Base-by-base conservation (phyloP, 2,113 vertebrate species). In the Hypocryptadius cinnamomeus region DNA sequence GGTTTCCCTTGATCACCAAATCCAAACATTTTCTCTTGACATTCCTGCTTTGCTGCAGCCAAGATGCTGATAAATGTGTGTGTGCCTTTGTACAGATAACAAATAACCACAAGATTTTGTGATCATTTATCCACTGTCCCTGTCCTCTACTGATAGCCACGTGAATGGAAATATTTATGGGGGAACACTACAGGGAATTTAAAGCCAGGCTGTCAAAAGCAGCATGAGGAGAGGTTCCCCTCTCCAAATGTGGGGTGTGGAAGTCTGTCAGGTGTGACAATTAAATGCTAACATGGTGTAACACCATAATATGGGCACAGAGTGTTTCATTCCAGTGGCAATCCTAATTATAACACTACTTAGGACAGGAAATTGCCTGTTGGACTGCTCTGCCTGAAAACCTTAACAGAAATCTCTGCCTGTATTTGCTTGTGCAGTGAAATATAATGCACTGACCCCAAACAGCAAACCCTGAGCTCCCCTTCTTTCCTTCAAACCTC, bases 311-410 rank as follows among this genome's bases (percentile, higher is more conserved):
- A 65, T 24, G 69, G 89, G 91, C 90, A 91, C 94, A 83, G 65
- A 39, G 69, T 57, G 87, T 88, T 94, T 96, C 95, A 94, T 96
- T 96, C 93, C 93, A 96, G 87, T 94, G 91, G 96, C 93, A 93
- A 74, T 86, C 91, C 95, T 96, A 95, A 96, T 96, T 94, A 96
- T 85, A 85, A 94, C 85, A 83, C 89, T 91, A 50, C 90, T 93
- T 81, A 92, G 81, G 39, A 47, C 85, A 95, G 85, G 89, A 94
- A 95, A 94, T 91, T 92, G 92, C 84, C 94, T 78, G 59, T 87
- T 95, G 77, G 93, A 77, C 83, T 79, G 42, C 79, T 80, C 74
- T 93, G 68, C 69, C 79, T 87, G 90, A 78, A 93, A 94, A 92
- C 71, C 69, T 94, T 20, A 33, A 74, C 59, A 91, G 61, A 95